Base-by-base conservation (phyloP, 2,888 invertebrate species). In the Lysandra coridon region DNA sequence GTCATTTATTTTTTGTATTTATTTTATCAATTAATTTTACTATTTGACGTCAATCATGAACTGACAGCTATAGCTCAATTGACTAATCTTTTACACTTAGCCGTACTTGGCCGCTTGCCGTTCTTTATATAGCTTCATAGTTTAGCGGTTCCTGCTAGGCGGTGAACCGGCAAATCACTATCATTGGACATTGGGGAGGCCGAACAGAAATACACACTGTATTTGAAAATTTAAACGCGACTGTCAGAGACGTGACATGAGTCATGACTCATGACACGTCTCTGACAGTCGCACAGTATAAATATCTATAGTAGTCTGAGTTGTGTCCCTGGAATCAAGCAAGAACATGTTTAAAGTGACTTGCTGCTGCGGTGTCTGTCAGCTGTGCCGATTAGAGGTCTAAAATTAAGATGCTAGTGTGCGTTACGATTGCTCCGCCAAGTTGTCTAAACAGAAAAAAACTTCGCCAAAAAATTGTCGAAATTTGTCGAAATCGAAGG, bases 81-180 rank as follows among this genome's bases (percentile, higher is more conserved):
- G 23, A 30, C 30, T 1, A 30, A 10, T 69, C 33, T 69, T 69
- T 23, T 23, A 49, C 23, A 73, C 60, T 79, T 79, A 74, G 44
- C 40, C 78, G 79, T 79, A 82, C 80, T 82, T 82, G 82, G 80
- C 82, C 79, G 79, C 53, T 37, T 80, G 78, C 81, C 82, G 69
- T 64, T 79, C 78, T 81, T 79, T 79, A 80, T 80, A 78, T 79
- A 80, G 49, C 75, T 74, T 78, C 78, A 78, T 79, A 79, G 73
- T 30, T 73, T 23, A 80, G 76, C 73, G 78, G 80, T 79, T 80
- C 79, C 75, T 79, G 78, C 78, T 82, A 82, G 73, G 53, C 53
- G 23, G 30, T 79, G 79, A 78, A 79, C 80, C 78, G 64, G 37
- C 75, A 77, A 79, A 33, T 60, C 73, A 57, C 64, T 49, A 73